Base-by-base conservation (phyloP, 2,113 vertebrate species). In the Papio anubis region DNA sequence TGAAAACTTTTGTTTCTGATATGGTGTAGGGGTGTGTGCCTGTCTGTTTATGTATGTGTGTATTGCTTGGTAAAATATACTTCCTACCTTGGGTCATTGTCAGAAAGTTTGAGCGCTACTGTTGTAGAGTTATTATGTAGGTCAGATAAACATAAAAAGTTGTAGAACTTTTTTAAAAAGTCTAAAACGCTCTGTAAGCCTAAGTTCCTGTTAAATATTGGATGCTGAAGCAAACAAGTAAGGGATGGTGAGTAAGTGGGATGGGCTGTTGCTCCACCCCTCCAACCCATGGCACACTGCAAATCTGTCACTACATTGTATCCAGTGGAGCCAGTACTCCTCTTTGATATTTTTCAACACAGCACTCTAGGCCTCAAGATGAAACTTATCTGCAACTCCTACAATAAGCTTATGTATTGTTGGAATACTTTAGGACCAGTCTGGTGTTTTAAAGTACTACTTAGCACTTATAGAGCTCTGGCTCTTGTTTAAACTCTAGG, bases 1-100 rank as follows among this genome's bases (percentile, higher is more conserved):
- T 79, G 61, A 89, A 68, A 93, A 68, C 23, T n/a, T 66, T 55
- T 66, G 21, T 81, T 96, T 88, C 76, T 92, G 86, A 68, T 75
- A 20, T 72, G 4, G 38, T 90, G 16, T 76, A 11, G 57, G 10
- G 50, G 8, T 50, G 2, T 35, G 4, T 59, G 17, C 55, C 0
- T 85, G 0, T 92, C 0, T 93, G n/a, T 48, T 20, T 48, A 14
- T 72, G 12, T 84, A 3, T 25, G 11, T 14, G 8, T n/a, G 16
- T 38, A 10, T 64, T 75, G 35, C 8, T 7, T 66, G 11, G 57
- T 57, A 85, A 83, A 92, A 92, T 64, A 6, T 14, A 66, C 90
- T 81, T 92, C 20, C 12, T 82, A 25, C 68, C 45, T 50, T 92
- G 32, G 8, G 20, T 72, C 45, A 66, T 72, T 52, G 64, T 90